A percentile compares a stretch with the other conserved stretches of the same genome.
Evolutionary conservation across 2,113 vertebrate species (phyloP).

Genomic region (Alaudala cheleensis): DNA sequence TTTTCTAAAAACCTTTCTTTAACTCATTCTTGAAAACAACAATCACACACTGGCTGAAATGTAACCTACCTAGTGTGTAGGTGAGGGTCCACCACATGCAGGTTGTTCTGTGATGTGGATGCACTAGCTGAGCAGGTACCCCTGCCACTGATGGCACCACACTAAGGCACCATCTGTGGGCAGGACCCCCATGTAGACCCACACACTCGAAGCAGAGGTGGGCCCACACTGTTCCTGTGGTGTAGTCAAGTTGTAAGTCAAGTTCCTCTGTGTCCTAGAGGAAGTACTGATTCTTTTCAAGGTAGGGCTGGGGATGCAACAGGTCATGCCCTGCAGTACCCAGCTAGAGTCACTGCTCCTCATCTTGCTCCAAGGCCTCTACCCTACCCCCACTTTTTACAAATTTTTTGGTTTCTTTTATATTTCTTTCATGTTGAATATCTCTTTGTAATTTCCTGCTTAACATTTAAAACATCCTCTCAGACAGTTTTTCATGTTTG

Average conservation of each 20-base stretch:
- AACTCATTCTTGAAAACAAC: background rate
- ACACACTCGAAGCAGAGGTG: rapidly evolving
- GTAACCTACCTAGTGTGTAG: too few relatives aligned
- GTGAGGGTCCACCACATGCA: background rate
- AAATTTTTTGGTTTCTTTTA: background rate
- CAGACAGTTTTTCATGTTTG: background rate
- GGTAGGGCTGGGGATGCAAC: background rate
- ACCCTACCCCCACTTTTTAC: rapidly evolving
- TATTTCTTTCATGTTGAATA: background rate
- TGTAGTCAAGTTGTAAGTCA: background rate
- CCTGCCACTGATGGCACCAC: background rate
- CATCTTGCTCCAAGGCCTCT: background rate
- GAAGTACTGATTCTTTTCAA: background rate
- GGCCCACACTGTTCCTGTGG: rapidly evolving
- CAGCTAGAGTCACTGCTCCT: background rate
- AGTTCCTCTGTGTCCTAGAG: too few relatives aligned
- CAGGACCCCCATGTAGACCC: background rate
- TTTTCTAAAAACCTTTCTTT: background rate
- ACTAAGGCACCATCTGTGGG: background rate
- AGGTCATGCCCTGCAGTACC: background rate
- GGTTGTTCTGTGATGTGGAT: background rate
- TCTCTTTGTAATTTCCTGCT: background rate
- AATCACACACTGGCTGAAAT: background rate
- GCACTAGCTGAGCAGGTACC: background rate
- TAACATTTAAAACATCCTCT: background rate